phyloP scores from a whole-genome alignment of 2,797 vertebrate genomes.

The Danio jaintianensis region DNA sequence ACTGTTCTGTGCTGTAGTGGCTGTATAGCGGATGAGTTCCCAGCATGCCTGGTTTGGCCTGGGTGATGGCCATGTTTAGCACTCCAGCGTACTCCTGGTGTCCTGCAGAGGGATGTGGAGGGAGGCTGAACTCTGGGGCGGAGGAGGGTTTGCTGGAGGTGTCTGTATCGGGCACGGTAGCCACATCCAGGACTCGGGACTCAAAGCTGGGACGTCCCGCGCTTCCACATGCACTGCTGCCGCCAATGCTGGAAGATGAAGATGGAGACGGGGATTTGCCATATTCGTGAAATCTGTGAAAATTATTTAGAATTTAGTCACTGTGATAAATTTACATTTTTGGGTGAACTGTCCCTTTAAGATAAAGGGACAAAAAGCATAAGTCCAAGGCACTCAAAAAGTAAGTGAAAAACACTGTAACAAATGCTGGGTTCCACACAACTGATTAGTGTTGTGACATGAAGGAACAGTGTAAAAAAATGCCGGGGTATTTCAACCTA shows the following conservation, averaged over 20 bases:
- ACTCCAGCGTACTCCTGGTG: conserved; percentile 84
- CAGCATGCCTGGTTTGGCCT: conserved; percentile 79
- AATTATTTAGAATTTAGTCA: not conserved
- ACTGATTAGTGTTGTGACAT: too few relatives aligned
- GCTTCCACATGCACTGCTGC: conserved; percentile 59
- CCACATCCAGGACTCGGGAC: conserved; percentile 79
- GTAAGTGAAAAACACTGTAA: too few relatives aligned
- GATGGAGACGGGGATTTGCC: conserved; percentile 79
- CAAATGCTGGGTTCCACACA: too few relatives aligned
- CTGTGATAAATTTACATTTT: too few relatives aligned
- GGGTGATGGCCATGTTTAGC: conserved; percentile 81
- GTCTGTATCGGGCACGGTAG: conserved; percentile 78
- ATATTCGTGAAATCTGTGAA: conserved; percentile 79
- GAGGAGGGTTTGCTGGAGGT: conserved; percentile 69
- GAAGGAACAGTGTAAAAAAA: too few relatives aligned
- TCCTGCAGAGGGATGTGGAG: conserved; percentile 70
- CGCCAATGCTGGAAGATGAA: conserved; percentile 73
- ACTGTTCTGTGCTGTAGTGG: conserved; percentile 82
- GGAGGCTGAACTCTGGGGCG: conserved; percentile 59
- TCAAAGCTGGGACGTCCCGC: conserved; percentile 72
- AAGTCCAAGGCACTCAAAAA: too few relatives aligned
- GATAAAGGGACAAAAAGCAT: too few relatives aligned
- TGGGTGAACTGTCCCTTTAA: too few relatives aligned
- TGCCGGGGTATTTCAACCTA: too few relatives aligned
- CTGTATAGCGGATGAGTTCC: conserved; percentile 78